These are phyloP conservation scores for Eunapius fragilis DNA, from an alignment of 37 sponge, comb jelly and placozoan species.

Conservation along the genomic window DNA sequence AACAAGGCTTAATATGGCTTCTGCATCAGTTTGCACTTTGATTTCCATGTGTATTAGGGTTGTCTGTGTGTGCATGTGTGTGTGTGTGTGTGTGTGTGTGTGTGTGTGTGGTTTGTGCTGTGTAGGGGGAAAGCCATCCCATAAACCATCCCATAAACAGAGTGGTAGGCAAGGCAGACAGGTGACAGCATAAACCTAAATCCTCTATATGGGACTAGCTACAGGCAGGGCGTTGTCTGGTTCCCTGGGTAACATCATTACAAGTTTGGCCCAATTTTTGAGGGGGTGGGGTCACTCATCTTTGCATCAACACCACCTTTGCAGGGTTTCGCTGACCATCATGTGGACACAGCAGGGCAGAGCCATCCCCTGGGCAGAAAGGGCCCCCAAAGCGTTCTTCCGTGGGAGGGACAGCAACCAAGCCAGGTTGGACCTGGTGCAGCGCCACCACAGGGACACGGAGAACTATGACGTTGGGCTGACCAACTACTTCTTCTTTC, in stretches of 20 bases:
- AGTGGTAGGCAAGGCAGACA: too few species aligned
- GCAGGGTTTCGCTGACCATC: conserved; percentile 71
- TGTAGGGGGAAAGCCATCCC: neutral
- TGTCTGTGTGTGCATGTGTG: neutral
- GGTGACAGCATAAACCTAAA: neutral
- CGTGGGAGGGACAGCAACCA: conserved; percentile 95
- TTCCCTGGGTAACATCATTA: neutral
- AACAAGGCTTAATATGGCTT: too few species aligned
- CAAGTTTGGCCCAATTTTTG: neutral
- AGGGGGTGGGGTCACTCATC: too few species aligned
- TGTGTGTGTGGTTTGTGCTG: neutral
- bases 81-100: neutral
- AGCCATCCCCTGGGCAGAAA: conserved; percentile 78
- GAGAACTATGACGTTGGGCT: conserved; percentile 86
- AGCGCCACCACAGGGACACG: conserved; percentile 67
- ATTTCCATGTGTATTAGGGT: neutral
- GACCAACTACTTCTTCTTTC: conserved; percentile 87
- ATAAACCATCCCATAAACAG: too few species aligned
- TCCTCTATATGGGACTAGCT: neutral
- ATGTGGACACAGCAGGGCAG: conserved; percentile 69
- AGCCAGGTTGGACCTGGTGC: conserved; percentile 90
- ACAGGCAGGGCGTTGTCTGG: neutral
- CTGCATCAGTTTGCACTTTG: too few species aligned
- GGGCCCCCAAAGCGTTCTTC: conserved; percentile 87
- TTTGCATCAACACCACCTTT: too few species aligned